These are phyloP conservation scores for Zapornia atra DNA, from an alignment of 2,113 vertebrate genomes.

Conservation along the genomic window DNA sequence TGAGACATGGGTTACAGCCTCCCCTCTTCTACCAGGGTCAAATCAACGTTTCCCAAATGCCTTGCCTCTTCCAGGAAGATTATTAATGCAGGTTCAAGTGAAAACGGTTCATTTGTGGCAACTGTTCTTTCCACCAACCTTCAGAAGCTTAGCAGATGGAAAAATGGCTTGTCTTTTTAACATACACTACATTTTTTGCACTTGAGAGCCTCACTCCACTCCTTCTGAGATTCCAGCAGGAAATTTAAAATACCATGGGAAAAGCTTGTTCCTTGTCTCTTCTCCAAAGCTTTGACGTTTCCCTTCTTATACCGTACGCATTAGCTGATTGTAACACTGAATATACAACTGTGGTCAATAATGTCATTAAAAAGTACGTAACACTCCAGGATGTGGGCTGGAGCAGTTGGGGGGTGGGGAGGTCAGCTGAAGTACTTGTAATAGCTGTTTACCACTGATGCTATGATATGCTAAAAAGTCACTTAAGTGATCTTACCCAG, in stretches of 20 bases:
- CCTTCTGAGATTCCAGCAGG: neutral
- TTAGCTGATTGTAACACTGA: neutral
- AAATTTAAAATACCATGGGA: neutral
- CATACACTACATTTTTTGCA: neutral
- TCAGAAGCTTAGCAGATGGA: neutral
- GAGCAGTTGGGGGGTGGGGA: neutral
- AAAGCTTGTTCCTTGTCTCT: neutral
- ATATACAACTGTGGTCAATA: neutral
- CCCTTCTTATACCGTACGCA: neutral
- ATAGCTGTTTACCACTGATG: neutral
- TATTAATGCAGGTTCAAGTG: neutral
- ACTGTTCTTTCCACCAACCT: neutral
- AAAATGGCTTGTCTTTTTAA: neutral
- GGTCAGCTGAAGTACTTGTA: neutral
- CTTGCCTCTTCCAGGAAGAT: neutral
- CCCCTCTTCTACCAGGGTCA: neutral
- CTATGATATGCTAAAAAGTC: constrained; percentile 17
- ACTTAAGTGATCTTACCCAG: neutral
- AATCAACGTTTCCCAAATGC: neutral
- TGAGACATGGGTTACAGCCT: neutral
- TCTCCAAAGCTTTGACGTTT: neutral
- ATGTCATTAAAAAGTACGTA: neutral
- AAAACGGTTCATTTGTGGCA: neutral
- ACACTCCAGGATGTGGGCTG: neutral
- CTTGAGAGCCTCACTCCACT: neutral